A percentile compares a stretch with the other conserved stretches of the same genome.
Evolutionary conservation across 2,888 invertebrate species (phyloP).

Genomic region (Siphonodentalium dalli): DNA sequence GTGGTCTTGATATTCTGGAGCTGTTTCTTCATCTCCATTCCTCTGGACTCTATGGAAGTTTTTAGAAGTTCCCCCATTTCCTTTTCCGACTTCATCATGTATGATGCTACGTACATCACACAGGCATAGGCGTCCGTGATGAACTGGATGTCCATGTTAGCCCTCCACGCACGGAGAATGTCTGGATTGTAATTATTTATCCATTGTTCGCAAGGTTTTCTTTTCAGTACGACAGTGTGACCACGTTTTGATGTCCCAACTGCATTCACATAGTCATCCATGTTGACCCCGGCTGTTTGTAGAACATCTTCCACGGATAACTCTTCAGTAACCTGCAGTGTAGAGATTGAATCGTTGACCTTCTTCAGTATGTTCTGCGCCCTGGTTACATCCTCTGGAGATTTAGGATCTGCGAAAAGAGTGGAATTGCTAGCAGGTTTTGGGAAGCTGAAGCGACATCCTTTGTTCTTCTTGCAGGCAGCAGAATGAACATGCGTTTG

Average conservation of each 20-base stretch:
- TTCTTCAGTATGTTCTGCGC: no score
- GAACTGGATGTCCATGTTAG: slow-evolving; percentile 29
- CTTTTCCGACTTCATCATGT: slow-evolving; percentile 28
- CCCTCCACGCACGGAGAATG: slow-evolving; percentile 28
- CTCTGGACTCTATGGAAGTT: no score
- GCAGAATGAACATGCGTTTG: no score
- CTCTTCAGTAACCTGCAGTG: no score
- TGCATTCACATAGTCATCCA: slow-evolving; percentile 12
- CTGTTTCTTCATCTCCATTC: no score
- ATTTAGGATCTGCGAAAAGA: no score
- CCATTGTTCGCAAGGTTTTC: slow-evolving; percentile 18
- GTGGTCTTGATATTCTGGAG: no score
- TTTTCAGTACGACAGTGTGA: slow-evolving; percentile 15
- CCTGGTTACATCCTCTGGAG: no score
- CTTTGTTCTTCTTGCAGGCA: no score
- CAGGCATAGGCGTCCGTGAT: slow-evolving; percentile 28
- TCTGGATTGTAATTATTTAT: slow-evolving; percentile 28
- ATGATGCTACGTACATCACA: slow-evolving; percentile 27
- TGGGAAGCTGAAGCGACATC: no score
- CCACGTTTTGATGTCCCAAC: slow-evolving; percentile 12
- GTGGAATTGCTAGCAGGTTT: no score
- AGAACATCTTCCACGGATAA: slow-evolving; percentile 7
- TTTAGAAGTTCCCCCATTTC: slow-evolving; percentile 21
- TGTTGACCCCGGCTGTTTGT: not conserved
- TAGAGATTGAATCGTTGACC: no score